Percentiles rank a stretch among this genome's conserved stretches.
Evolutionary conservation across 2,113 vertebrate genomes (phyloP).

Genomic region (Calypte anna): DNA sequence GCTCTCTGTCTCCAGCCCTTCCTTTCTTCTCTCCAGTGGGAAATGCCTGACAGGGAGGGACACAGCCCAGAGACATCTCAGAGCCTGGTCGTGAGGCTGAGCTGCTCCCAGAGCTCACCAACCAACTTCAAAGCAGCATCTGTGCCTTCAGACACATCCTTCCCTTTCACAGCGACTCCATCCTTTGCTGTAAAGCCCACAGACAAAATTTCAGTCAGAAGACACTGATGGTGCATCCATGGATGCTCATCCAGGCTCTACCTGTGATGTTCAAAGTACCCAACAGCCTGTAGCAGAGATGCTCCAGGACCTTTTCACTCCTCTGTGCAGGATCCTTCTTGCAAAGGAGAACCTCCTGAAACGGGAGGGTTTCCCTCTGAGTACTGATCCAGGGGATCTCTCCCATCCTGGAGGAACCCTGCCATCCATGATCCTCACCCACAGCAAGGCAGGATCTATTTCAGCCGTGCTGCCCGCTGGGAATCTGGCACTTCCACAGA

Average conservation of each 20-base stretch:
- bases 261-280: not conserved
- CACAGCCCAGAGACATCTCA: not conserved
- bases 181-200: not conserved
- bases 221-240: not conserved
- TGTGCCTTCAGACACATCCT: not conserved
- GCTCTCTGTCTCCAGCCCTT: not conserved
- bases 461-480: rapidly evolving
- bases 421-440: rapidly evolving
- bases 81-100: not conserved
- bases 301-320: not conserved
- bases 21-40: not conserved
- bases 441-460: not conserved
- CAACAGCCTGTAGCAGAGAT: not conserved
- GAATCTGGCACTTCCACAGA: not conserved
- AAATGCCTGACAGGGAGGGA: not conserved
- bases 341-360: not conserved
- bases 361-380: rapidly evolving
- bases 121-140: not conserved
- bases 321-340: not conserved
- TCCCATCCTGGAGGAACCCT: not conserved
- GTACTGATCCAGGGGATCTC: not conserved
- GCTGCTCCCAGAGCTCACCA: not conserved
- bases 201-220: not conserved
- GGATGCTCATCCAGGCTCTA: not conserved
- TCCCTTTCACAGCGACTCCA: not conserved